A percentile compares a stretch with the other conserved stretches of the same genome.
phyloP scores from a whole-genome alignment of 1,140 invertebrate genomes.

The Calephelis nemesis region DNA sequence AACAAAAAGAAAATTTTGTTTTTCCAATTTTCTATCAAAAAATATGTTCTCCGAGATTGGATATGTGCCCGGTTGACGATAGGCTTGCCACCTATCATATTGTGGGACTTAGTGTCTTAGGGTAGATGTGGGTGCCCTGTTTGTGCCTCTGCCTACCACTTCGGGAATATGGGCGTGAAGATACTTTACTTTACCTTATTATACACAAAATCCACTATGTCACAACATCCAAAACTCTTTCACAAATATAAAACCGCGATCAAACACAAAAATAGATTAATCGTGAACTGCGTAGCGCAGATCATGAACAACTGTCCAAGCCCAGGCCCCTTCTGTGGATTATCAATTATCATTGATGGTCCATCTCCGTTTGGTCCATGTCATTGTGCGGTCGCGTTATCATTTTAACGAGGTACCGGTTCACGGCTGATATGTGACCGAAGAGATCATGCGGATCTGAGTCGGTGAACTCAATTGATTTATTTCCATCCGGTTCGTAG shows the following conservation, averaged over 20 bases:
- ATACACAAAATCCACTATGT: neutral
- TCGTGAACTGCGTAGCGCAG: conserved; percentile 42
- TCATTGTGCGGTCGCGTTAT: conserved; percentile 61
- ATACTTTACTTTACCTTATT: too few relatives aligned
- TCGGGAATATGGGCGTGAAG: too few relatives aligned
- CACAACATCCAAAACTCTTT: neutral
- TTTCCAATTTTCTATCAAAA: too few relatives aligned
- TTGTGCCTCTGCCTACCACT: too few relatives aligned
- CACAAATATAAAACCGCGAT: conserved; percentile 2
- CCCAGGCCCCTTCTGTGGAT: conserved; percentile 65
- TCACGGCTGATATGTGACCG: conserved; percentile 38
- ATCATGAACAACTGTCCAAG: conserved; percentile 56
- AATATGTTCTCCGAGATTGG: too few relatives aligned
- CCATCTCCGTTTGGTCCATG: conserved; percentile 63
- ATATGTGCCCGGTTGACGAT: too few relatives aligned
- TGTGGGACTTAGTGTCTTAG: too few relatives aligned
- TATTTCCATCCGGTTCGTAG: neutral
- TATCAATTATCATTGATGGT: conserved; percentile 69
- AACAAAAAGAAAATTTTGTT: too few relatives aligned
- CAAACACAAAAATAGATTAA: conserved; percentile 5
- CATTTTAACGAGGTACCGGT: conserved; percentile 45
- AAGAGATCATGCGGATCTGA: conserved; percentile 30
- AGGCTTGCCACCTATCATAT: too few relatives aligned
- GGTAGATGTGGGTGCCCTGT: too few relatives aligned
- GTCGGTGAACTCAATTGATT: conserved; percentile 43